Percentiles rank a stretch among this genome's conserved stretches.
Conservation (phyloP, 2,797 vertebrate genomes). For the Phrynocephalus vlangalii region DNA sequence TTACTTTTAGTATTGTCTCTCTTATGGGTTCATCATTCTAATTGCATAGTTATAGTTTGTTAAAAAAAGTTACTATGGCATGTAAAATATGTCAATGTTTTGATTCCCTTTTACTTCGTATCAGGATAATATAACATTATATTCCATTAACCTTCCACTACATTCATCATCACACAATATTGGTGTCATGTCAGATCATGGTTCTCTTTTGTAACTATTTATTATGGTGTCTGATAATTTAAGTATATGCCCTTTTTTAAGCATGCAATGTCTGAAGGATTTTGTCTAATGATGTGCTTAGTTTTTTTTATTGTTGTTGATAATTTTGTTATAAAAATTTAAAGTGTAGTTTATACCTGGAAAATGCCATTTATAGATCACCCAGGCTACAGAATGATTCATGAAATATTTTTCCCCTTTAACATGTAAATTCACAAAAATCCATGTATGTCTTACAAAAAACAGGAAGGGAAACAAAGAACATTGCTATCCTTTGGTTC, state of each 20-base stretch:
- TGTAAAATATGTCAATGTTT: not conserved
- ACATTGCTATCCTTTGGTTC: conserved; percentile 63
- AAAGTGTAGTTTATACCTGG: conserved; percentile 46
- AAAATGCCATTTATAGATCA: conserved; percentile 58
- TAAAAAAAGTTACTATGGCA: not conserved
- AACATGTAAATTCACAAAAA: conserved; percentile 48
- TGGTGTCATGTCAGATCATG: not conserved
- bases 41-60: not conserved
- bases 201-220: conserved; percentile 8
- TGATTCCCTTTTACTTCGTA: conserved; percentile 33
- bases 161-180: not conserved
- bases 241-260: not conserved
- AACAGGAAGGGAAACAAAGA: conserved; percentile 48
- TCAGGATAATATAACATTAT: not conserved
- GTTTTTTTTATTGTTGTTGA: conserved; percentile 27
- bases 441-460: conserved; percentile 32
- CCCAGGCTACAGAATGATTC: conserved; percentile 50
- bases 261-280: not conserved
- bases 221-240: conserved; percentile 1
- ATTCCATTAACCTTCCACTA: conserved; percentile 25
- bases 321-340: conserved; percentile 38
- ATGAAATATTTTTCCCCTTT: conserved; percentile 48
- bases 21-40: conserved; percentile 9
- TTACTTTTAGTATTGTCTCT: not conserved
- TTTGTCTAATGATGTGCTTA: conserved; percentile 21